phyloP scores from a whole-genome alignment of 2,888 invertebrate species.

The Allacma fusca region DNA sequence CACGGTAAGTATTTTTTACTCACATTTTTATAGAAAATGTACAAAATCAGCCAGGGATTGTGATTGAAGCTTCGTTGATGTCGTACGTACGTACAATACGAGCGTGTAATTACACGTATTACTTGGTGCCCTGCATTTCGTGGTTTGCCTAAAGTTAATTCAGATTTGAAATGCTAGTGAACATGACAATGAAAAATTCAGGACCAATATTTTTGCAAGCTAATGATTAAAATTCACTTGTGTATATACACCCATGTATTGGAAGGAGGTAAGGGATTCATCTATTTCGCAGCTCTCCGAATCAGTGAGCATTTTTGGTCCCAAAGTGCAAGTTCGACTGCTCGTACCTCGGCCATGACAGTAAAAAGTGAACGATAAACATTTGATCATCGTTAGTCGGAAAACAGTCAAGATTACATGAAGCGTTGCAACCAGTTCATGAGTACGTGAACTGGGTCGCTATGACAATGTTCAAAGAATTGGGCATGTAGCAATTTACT shows the following conservation, averaged over 20 bases:
- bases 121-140: neutral
- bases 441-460: constrained; percentile 46
- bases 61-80: no score
- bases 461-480: constrained; percentile 13
- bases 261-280: neutral
- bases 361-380: constrained; percentile 1
- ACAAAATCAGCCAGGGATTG: no score
- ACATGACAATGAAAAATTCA: constrained; percentile 9
- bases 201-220: neutral
- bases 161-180: neutral
- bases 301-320: no score
- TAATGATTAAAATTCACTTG: neutral
- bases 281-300: neutral
- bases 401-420: constrained; percentile 28
- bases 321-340: neutral
- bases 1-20: no score
- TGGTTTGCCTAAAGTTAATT: neutral
- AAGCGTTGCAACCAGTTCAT: constrained; percentile 48
- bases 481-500: neutral
- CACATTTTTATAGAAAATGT: no score
- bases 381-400: constrained; percentile 7
- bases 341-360: constrained; percentile 12
- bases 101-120: no score
- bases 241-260: neutral
- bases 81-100: no score